Conservation (phyloP, 2,888 invertebrate genomes). For the Sminthurides aquaticus region DNA sequence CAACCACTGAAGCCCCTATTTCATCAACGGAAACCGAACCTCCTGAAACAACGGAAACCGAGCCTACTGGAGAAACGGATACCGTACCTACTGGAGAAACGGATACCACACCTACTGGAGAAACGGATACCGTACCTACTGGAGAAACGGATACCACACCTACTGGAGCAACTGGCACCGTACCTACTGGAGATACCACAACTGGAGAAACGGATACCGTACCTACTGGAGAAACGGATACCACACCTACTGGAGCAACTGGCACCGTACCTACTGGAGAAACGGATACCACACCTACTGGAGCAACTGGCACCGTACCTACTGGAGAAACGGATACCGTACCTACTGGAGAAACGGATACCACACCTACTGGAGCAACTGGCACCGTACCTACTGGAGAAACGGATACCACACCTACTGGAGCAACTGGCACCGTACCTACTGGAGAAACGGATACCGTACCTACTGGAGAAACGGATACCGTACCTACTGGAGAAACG, state of each 20-base stretch:
- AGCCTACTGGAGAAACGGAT: not conserved
- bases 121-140: not conserved
- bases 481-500: not conserved
- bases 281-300: not conserved
- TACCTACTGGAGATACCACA: not conserved
- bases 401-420: not conserved
- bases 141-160: not conserved
- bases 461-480: not conserved
- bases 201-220: not conserved
- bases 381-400: not conserved
- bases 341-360: not conserved
- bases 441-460: too few species aligned
- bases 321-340: too few species aligned
- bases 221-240: not conserved
- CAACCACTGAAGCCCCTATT: not conserved
- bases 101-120: not conserved
- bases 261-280: not conserved
- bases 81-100: not conserved
- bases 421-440: not conserved
- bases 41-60: not conserved
- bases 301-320: not conserved
- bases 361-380: not conserved
- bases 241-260: not conserved
- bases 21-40: not conserved
- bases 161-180: not conserved